Base-by-base conservation (phyloP, 2,888 invertebrate species). In the Epirrhoe alternata region DNA sequence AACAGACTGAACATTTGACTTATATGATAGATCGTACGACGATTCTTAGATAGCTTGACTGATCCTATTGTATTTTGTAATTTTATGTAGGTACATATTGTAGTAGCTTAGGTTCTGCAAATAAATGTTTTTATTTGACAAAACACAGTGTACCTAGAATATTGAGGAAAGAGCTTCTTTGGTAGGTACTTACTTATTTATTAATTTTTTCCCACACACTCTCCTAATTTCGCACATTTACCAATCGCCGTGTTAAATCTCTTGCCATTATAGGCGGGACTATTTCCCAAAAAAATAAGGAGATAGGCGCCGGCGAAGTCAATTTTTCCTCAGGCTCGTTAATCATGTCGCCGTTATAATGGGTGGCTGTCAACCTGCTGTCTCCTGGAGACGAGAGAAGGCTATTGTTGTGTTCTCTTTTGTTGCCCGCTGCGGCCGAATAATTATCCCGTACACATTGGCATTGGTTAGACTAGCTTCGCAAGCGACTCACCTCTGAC, bases 361-460 rank as follows among this genome's bases (percentile, higher is more conserved):
- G 77, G 80, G 77, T 69, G 70, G 67, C 77, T 82, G 83, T 80
- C 83, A 82, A 80, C 77, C 74, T 74, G 76, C 70, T 76, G 80
- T 75, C 78, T 74, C 61, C 61, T 67, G 52, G 66, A 72, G 69
- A 71, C 70, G 66, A 74, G 66, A 61, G 66, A 65, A 66, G 55
- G 61, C 77, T 66, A 73, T 79, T 79, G 79, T 80, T 68, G 61
- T 69, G 47, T 68, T 69, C 71, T 66, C 74, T 63, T 74, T 80
- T 81, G 77, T 77, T 69, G 64, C 64, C 56, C 42, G 74, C 77
- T 69, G 63, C 62, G 54, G 51, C 62, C 63, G 56, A 73, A 75
- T 71, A 77, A 76, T 76, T 70, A 74, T 72, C 70, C 70, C 58
- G 66, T 61, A 64, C 72, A 70, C 71, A 68, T 69, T 61, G 58